Conservation (phyloP, 2,888 invertebrate species). For the Stictocephala bisonia region DNA sequence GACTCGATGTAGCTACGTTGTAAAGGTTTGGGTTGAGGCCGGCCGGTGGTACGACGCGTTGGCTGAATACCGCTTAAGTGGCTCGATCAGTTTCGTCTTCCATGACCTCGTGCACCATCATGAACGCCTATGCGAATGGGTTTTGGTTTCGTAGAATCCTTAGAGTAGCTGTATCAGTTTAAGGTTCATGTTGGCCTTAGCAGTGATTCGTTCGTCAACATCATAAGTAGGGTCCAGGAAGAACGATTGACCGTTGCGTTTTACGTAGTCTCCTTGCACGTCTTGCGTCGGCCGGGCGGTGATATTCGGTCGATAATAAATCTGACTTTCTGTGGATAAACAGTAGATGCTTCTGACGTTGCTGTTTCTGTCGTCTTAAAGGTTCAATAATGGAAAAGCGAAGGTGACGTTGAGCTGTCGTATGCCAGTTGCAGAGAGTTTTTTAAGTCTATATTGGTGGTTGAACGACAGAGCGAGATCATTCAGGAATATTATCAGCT, state of each 20-base stretch:
- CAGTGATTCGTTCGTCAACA: not conserved
- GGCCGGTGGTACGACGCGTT: not conserved
- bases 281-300: not conserved
- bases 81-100: not conserved
- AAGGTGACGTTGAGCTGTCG: not conserved
- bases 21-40: not conserved
- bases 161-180: not conserved
- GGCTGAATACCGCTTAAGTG: not conserved
- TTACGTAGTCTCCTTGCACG: not conserved
- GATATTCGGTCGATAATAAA: not conserved
- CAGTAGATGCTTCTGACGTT: too few species aligned
- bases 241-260: not conserved
- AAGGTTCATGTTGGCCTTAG: not conserved
- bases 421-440: not conserved
- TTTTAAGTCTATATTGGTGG: not conserved
- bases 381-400: too few species aligned
- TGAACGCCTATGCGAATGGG: too few species aligned
- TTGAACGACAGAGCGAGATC: not conserved
- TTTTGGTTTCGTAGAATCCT: too few species aligned
- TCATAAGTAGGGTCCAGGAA: conserved; percentile 1
- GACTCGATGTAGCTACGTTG: too few species aligned
- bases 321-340: not conserved
- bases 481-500: not conserved
- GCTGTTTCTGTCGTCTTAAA: too few species aligned
- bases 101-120: not conserved